Conservation (phyloP, 2,888 invertebrate species). For the Caenorhabditis panamensis region DNA sequence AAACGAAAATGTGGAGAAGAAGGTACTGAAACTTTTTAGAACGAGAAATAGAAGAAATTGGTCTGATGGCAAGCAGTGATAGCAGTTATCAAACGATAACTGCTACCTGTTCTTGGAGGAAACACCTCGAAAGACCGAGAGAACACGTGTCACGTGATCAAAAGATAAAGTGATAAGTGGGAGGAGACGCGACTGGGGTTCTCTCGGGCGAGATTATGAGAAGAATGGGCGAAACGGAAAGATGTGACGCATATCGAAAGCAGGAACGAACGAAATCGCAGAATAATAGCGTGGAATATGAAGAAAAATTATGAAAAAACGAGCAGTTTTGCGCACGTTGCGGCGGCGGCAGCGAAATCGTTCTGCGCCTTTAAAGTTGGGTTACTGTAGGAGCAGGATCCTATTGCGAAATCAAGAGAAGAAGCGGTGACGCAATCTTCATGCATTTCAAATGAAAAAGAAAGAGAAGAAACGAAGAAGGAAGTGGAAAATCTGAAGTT, state of each 20-base stretch:
- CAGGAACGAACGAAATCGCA: neutral
- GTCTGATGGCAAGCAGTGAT: neutral
- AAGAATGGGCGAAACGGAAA: neutral
- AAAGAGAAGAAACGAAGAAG: neutral
- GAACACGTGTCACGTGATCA: constrained; percentile 54
- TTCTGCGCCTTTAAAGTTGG: neutral
- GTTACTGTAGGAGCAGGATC: neutral
- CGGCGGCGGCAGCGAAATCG: neutral
- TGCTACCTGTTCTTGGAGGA: constrained; percentile 39
- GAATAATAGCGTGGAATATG: too few species aligned
- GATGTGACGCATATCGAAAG: neutral
- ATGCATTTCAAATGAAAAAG: neutral
- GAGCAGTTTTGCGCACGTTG: too few species aligned
- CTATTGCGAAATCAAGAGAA: neutral
- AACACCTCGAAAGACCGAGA: constrained; percentile 27
- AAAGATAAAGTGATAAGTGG: constrained; percentile 10
- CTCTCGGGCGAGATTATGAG: neutral
- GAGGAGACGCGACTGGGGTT: too few species aligned
- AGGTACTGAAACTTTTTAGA: neutral
- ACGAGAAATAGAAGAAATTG: neutral
- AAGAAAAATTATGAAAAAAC: neutral
- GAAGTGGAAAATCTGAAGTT: neutral
- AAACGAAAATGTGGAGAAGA: neutral
- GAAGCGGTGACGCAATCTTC: neutral
- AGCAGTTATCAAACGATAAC: constrained; percentile 29